Conservation (phyloP, 2,113 vertebrate species). For the Nymphicus hollandicus region DNA sequence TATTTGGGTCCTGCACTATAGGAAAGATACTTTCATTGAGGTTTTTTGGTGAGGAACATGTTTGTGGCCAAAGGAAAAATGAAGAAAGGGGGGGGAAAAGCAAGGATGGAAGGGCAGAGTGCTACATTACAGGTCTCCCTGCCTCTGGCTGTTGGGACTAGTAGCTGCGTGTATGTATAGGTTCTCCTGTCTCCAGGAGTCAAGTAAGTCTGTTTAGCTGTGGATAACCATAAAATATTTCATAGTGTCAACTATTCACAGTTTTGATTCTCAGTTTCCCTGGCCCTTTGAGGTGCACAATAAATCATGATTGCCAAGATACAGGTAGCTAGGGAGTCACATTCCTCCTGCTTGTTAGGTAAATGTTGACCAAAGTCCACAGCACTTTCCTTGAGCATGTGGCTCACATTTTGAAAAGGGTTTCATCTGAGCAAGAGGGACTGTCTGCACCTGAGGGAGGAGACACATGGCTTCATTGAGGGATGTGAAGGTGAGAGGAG, state of each 20-base stretch:
- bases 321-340: neutral
- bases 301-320: neutral
- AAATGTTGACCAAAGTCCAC: neutral
- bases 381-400: neutral
- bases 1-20: neutral
- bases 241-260: neutral
- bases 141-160: neutral
- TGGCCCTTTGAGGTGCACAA: neutral
- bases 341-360: neutral
- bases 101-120: neutral
- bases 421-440: neutral
- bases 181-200: neutral
- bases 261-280: neutral
- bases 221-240: neutral
- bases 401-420: neutral
- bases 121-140: rapidly evolving
- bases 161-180: neutral
- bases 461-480: neutral
- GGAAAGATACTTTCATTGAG: neutral
- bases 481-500: neutral
- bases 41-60: neutral
- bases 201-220: neutral
- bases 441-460: neutral
- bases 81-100: neutral
- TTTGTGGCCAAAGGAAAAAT: neutral